phyloP scores from a whole-genome alignment of 2,888 invertebrate genomes.

The Carpatolechia fugitivella region DNA sequence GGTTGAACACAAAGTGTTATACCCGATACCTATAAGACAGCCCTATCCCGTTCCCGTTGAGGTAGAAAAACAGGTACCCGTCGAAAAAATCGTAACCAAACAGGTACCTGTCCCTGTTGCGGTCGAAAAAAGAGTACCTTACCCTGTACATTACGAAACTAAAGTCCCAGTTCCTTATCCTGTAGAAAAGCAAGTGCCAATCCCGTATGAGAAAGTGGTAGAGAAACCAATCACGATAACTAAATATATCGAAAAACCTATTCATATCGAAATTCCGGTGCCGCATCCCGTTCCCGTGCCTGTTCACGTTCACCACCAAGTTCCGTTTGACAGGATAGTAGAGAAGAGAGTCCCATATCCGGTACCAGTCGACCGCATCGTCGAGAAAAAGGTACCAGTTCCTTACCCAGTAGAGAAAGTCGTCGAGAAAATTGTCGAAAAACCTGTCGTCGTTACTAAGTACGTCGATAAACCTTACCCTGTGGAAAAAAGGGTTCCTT shows the following conservation, averaged over 20 bases:
- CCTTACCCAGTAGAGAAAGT: conserved; percentile 72
- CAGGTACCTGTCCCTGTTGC: conserved; percentile 70
- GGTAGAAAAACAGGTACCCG: conserved; percentile 58
- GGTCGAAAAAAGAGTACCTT: conserved; percentile 71
- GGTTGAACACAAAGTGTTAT: conserved; percentile 57
- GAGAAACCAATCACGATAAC: conserved; percentile 77
- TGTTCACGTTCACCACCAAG: conserved; percentile 59
- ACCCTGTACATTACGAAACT: conserved; percentile 65
- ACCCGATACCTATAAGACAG: conserved; percentile 63
- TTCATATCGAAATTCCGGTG: conserved; percentile 62
- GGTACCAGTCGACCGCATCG: conserved; percentile 63
- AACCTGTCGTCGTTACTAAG: conserved; percentile 72
- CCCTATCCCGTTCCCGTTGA: conserved; percentile 63
- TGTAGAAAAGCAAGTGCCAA: conserved; percentile 63
- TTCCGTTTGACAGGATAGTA: conserved; percentile 74
- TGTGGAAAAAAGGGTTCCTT: conserved; percentile 67
- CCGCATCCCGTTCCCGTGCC: conserved; percentile 61
- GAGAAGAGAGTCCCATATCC: conserved; percentile 71
- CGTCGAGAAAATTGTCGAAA: conserved; percentile 79
- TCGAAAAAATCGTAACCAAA: conserved; percentile 64
- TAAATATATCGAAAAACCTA: conserved; percentile 62
- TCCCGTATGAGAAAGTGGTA: conserved; percentile 70
- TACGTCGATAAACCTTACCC: conserved; percentile 69
- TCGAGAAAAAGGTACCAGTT: conserved; percentile 67
- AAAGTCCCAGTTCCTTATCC: conserved; percentile 71